These are phyloP conservation scores for Lipotes vexillifer DNA, from an alignment of 2,113 vertebrate species.

Conservation along the genomic window DNA sequence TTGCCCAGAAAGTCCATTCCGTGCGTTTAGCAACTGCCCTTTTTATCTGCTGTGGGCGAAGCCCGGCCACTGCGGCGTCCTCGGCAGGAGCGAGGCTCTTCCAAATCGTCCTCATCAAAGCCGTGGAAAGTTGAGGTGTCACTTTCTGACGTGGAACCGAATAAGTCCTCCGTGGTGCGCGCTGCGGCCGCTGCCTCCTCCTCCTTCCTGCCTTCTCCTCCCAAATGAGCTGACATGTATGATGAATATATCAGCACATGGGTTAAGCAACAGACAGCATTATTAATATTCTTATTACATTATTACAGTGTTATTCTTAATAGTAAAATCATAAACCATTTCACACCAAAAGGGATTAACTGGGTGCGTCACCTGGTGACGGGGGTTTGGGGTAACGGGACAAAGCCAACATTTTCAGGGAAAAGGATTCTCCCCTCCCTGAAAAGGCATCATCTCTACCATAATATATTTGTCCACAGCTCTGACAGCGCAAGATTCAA, in stretches of 20 bases:
- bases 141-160: slow-evolving; percentile 98
- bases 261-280: slow-evolving; percentile 92
- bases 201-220: slow-evolving; percentile 92
- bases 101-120: slow-evolving; percentile 97
- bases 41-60: slow-evolving; percentile 91
- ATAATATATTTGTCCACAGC: slow-evolving; percentile 64
- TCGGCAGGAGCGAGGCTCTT: slow-evolving; percentile 89
- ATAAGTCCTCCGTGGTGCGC: slow-evolving; percentile 95
- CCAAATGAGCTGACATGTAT: slow-evolving; percentile 93
- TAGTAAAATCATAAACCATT: slow-evolving; percentile 60
- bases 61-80: slow-evolving; percentile 87
- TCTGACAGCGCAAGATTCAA: slow-evolving; percentile 78
- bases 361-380: slow-evolving; percentile 51
- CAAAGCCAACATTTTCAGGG: slow-evolving; percentile 51
- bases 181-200: slow-evolving; percentile 83
- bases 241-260: slow-evolving; percentile 94
- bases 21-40: slow-evolving; percentile 82
- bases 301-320: slow-evolving; percentile 67
- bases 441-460: slow-evolving; percentile 40
- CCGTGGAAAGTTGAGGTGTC: slow-evolving; percentile 99
- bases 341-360: slow-evolving; percentile 69
- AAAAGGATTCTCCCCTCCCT: slow-evolving; percentile 41
- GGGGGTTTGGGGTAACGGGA: slow-evolving; percentile 43
- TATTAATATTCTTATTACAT: slow-evolving; percentile 79
- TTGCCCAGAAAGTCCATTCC: slow-evolving; percentile 76